These are phyloP conservation scores for Ptilorrhoa leucosticta DNA, from an alignment of 2,113 vertebrate genomes.

Conservation along the genomic window DNA sequence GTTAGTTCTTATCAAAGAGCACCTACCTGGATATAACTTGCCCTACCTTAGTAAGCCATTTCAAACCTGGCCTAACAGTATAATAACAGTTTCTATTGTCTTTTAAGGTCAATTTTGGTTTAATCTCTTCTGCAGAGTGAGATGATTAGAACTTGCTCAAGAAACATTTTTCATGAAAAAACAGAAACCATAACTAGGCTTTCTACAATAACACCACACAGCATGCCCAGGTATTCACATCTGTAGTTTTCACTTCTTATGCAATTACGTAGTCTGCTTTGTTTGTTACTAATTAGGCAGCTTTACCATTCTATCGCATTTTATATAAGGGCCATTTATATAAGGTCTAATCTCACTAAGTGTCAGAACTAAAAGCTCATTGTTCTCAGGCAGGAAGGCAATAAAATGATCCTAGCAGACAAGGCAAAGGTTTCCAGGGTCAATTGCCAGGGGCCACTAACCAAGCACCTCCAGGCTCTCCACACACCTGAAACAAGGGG, in stretches of 20 bases:
- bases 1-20: neutral
- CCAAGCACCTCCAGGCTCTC: neutral
- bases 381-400: conserved; percentile 22
- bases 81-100: neutral
- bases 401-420: neutral
- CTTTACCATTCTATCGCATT: neutral
- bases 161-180: neutral
- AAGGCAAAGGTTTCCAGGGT: neutral
- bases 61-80: neutral
- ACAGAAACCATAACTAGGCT: neutral
- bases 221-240: neutral
- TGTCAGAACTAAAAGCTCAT: neutral
- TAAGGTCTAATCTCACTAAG: neutral
- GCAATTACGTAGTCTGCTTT: neutral
- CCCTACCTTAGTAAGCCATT: neutral
- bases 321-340: neutral
- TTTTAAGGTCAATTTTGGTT: neutral
- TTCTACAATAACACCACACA: neutral
- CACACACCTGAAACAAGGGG: neutral
- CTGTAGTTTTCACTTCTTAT: neutral
- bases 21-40: neutral
- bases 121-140: neutral
- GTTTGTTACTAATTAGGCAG: neutral
- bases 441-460: neutral
- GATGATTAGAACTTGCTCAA: neutral